Evolutionary conservation across 2,797 vertebrate species (phyloP).

Genomic region (Chloroceryle inda): DNA sequence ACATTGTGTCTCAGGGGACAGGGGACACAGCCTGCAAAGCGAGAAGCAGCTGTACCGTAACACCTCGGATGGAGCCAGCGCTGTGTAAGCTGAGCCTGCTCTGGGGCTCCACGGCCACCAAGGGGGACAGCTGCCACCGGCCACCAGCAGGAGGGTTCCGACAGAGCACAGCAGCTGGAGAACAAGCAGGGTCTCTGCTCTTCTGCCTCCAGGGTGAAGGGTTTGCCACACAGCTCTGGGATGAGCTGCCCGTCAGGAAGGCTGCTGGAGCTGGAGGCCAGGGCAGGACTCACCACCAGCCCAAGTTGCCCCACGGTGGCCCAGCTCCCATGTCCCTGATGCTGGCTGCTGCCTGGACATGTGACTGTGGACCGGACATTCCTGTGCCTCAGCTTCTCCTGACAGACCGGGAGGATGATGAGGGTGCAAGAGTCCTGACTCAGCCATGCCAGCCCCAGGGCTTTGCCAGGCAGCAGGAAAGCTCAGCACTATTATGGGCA

Average conservation of each 20-base stretch:
- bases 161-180: background rate
- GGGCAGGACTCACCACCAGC: background rate
- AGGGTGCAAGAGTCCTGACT: constrained; percentile 52
- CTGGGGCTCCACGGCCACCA: background rate
- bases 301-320: fast-evolving
- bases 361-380: background rate
- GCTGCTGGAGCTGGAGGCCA: background rate
- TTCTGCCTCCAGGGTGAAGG: background rate
- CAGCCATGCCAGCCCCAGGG: constrained; percentile 41
- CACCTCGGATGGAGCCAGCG: constrained; percentile 74
- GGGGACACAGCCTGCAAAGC: constrained; percentile 73
- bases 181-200: background rate
- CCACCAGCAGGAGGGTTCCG: background rate
- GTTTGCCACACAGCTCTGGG: background rate
- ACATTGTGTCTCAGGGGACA: constrained; percentile 79
- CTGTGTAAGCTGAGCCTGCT: constrained; percentile 31
- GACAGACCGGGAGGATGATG: constrained; percentile 33
- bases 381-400: constrained; percentile 55
- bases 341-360: background rate
- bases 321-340: fast-evolving
- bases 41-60: constrained; percentile 60
- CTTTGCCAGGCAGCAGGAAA: constrained; percentile 23
- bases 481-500: constrained; percentile 20
- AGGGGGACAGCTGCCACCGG: background rate
- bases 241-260: background rate